Evolutionary conservation across 2,113 vertebrate genomes (phyloP), one percentile per base, ranked within the genome.

Genomic region (Lanius ludovicianus): DNA sequence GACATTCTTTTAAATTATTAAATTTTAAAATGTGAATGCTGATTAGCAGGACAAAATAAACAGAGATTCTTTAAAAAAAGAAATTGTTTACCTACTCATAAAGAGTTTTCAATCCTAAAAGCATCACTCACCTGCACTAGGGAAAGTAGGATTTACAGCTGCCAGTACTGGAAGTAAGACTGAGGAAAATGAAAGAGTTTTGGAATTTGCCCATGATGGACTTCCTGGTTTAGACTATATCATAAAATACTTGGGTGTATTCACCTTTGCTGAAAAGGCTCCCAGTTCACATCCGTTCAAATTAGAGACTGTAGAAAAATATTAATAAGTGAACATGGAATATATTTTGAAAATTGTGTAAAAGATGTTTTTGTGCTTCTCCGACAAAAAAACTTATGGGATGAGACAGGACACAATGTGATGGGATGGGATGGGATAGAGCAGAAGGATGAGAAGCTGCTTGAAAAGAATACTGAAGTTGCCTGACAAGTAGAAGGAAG

Each of bases 31-130:
- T 42, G 4, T 39, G 5, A 84, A 30, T 79, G 8, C 1, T 57
- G 63, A 69, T 63, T 70, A 35, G 4, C 5, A 64, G 10, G 15
- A 56, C 3, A 77, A 91, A 83, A 68, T 2, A 55, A 46, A 19
- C 3, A 63, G 27, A 30, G 1, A 4, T 28, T 67, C n/a, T 31
- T 16, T 2, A 0, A 5, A 31, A 62, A 62, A 76, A 64, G 1
- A 15, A n/a, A 30, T 11, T 63, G 1, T 0, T 73, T 67, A 23
- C 76, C 89, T 73, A 75, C 5, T 64, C 7, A 4, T 27, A 42
- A 35, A 33, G 9, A 67, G 9, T 4, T 77, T 89, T 87, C 6
- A 0, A n/a, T 73, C 15, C 33, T 89, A 49, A 79, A 89, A 87
- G 11, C 3, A 18, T 71, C 15, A 44, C 5, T 73, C 20, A n/a